Percentiles rank a stretch among this genome's conserved stretches.
phyloP scores from a whole-genome alignment of 2,888 invertebrate genomes.

The Colletes collaris region DNA sequence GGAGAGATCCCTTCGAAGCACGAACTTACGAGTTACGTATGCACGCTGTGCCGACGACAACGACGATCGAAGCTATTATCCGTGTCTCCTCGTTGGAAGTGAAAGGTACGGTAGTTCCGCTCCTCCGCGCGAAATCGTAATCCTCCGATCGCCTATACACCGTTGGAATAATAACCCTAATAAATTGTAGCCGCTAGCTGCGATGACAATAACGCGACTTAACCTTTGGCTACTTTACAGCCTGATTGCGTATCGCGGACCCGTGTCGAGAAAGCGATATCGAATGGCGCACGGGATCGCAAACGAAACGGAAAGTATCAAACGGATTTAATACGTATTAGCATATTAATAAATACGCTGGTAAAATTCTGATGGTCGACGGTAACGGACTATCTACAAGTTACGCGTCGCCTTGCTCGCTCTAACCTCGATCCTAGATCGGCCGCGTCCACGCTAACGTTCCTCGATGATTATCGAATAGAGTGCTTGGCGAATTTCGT shows the following conservation, averaged over 20 bases:
- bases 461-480: no score
- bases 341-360: slow-evolving; percentile 5
- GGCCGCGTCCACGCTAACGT: no score
- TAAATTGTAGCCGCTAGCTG: slow-evolving; percentile 27
- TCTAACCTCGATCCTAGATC: neutral
- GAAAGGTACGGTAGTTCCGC: slow-evolving; percentile 48
- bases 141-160: slow-evolving; percentile 29
- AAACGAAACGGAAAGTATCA: slow-evolving; percentile 17
- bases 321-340: neutral
- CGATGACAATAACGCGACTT: slow-evolving; percentile 35
- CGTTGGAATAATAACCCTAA: slow-evolving; percentile 42
- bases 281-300: slow-evolving; percentile 6
- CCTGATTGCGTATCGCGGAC: slow-evolving; percentile 1
- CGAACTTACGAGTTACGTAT: slow-evolving; percentile 44
- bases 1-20: slow-evolving; percentile 55
- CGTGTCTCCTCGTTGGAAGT: slow-evolving; percentile 34
- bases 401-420: no score
- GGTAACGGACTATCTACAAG: neutral
- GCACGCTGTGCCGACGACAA: slow-evolving; percentile 38
- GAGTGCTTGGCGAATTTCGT: no score
- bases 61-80: slow-evolving; percentile 38
- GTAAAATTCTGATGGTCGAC: no score
- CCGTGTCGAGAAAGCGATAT: neutral
- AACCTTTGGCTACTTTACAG: slow-evolving; percentile 35
- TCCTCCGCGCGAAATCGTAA: slow-evolving; percentile 33